Conservation (phyloP, 2,888 invertebrate genomes). For the Hemithea aestivaria region DNA sequence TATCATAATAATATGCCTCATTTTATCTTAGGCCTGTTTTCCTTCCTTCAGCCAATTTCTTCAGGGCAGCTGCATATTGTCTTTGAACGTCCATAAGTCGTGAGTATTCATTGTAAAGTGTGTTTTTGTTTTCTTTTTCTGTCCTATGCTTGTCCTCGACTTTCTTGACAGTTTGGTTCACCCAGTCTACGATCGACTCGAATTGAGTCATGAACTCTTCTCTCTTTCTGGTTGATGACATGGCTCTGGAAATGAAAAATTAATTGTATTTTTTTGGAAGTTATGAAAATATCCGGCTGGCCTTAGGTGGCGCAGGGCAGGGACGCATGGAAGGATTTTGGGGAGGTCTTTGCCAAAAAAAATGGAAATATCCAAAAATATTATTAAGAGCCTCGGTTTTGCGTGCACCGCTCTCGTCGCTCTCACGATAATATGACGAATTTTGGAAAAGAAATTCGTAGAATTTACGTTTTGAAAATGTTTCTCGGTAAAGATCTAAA, state of each 20-base stretch:
- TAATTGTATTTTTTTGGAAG: too few species aligned
- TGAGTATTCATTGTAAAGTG: slow-evolving; percentile 58
- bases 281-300: too few species aligned
- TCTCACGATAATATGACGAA: too few species aligned
- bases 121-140: slow-evolving; percentile 58
- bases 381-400: too few species aligned
- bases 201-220: slow-evolving; percentile 95
- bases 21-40: slow-evolving; percentile 36
- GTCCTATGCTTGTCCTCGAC: slow-evolving; percentile 78
- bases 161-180: slow-evolving; percentile 91
- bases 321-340: too few species aligned
- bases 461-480: too few species aligned
- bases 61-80: slow-evolving; percentile 67
- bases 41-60: slow-evolving; percentile 59
- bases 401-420: too few species aligned
- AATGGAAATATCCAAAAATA: too few species aligned
- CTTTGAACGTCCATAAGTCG: slow-evolving; percentile 67
- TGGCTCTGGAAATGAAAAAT: slow-evolving; percentile 81
- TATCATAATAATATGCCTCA: background rate
- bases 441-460: too few species aligned
- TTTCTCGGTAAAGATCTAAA: too few species aligned
- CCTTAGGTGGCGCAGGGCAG: too few species aligned
- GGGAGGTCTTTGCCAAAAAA: too few species aligned
- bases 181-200: slow-evolving; percentile 92
- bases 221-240: slow-evolving; percentile 87